phyloP scores from a whole-genome alignment of 2,888 invertebrate genomes.

The Campopleginae sp. region DNA sequence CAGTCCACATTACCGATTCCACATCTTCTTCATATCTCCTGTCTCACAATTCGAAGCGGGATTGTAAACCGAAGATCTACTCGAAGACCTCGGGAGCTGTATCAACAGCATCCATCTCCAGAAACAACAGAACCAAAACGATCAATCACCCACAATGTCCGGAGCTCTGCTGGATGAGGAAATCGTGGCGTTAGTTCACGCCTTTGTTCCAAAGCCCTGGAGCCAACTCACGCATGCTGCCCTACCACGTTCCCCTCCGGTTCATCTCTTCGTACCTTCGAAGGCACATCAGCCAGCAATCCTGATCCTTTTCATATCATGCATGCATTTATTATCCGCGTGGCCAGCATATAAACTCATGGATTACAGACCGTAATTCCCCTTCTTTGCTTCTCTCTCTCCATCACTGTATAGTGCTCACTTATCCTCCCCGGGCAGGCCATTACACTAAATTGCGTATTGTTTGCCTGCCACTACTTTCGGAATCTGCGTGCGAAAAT shows the following conservation, averaged over 20 bases:
- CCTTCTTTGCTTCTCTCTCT: background rate
- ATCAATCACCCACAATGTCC: conserved; percentile 77
- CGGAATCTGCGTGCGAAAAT: conserved; percentile 8
- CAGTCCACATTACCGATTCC: conserved; percentile 47
- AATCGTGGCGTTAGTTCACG: conserved; percentile 59
- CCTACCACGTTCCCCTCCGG: conserved; percentile 5
- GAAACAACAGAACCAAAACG: conserved; percentile 70
- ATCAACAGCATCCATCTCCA: conserved; percentile 80
- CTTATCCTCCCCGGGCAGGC: background rate
- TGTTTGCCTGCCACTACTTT: conserved; percentile 9
- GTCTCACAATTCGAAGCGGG: conserved; percentile 45
- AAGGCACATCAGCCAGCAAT: conserved; percentile 5
- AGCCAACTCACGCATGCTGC: conserved; percentile 2
- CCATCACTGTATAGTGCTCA: background rate
- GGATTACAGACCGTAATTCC: conserved; percentile 33
- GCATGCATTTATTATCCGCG: conserved; percentile 46
- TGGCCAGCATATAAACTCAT: conserved; percentile 16
- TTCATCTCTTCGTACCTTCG: conserved; percentile 4
- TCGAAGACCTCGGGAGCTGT: conserved; percentile 59
- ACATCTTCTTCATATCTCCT: conserved; percentile 60
- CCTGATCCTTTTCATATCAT: conserved; percentile 10
- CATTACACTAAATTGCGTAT: conserved; percentile 11
- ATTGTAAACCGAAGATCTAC: background rate
- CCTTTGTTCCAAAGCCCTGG: conserved; percentile 77
- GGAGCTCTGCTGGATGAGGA: background rate